phyloP scores from a whole-genome alignment of 1,140 invertebrate species.

The Phocides pigmalion region DNA sequence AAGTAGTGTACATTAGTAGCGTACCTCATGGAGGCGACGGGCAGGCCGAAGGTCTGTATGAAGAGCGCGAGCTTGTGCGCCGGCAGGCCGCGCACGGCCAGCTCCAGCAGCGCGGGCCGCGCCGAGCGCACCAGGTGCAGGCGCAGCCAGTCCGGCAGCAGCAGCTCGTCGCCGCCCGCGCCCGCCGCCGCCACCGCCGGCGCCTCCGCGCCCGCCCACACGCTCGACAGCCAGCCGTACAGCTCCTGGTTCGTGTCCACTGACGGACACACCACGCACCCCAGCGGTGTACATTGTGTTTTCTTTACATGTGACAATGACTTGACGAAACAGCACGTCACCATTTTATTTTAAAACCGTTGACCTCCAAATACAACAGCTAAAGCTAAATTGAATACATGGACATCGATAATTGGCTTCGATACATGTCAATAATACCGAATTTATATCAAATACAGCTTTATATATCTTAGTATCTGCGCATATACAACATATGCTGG shows the following conservation, averaged over 20 bases:
- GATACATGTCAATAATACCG: too few species aligned
- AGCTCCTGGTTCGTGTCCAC: slow-evolving; percentile 76
- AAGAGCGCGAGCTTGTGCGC: slow-evolving; percentile 96
- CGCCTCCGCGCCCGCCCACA: slow-evolving; percentile 89
- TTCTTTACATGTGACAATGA: too few species aligned
- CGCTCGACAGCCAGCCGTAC: slow-evolving; percentile 89
- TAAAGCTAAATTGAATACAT: too few species aligned
- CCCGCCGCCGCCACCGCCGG: slow-evolving; percentile 90
- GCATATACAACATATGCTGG: too few species aligned
- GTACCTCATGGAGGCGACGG: slow-evolving; percentile 92
- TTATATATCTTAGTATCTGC: too few species aligned
- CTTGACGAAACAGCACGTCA: too few species aligned
- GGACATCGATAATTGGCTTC: too few species aligned
- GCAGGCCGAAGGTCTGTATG: slow-evolving; percentile 98
- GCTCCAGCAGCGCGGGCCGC: slow-evolving; percentile 92
- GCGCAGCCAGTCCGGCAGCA: slow-evolving; percentile 97
- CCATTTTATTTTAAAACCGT: too few species aligned
- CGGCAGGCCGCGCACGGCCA: slow-evolving; percentile 93
- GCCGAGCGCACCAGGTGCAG: slow-evolving; percentile 96
- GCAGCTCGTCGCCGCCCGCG: slow-evolving; percentile 90
- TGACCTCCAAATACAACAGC: too few species aligned
- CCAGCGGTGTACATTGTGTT: too few species aligned
- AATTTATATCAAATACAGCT: too few species aligned
- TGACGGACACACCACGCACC: slow-evolving; percentile 34
- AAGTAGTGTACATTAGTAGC: too few species aligned